Evolutionary conservation across 2,888 invertebrate genomes (phyloP), one percentile per base, ranked within the genome.

Genomic region (Trisateles emortualis): DNA sequence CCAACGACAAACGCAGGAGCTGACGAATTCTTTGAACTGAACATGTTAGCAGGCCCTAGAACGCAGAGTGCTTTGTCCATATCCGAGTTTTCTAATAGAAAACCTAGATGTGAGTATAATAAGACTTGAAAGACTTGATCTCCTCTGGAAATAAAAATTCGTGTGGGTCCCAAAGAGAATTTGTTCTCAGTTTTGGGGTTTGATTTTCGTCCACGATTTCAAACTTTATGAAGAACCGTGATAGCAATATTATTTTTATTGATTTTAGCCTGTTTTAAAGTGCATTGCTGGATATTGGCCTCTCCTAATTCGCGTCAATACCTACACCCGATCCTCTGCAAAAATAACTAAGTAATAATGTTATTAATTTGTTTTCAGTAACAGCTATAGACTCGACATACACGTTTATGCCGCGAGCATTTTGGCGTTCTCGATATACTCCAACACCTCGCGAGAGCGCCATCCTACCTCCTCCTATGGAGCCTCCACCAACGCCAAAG

Each of bases 21-120:
- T 0, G 90, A 92, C 0, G 88, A 92, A 5, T 92, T 92, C 73
- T 87, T 91, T 33, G 84, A 88, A 1, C 65, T 92, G 1, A 90
- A 90, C 45, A 90, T 92, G 92, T 46, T 90, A 48, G 68, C 81
- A 0, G 87, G 88, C 0, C 86, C 88, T 0, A 77, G 83, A 30
- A 78, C 86, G 0, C 76, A 76, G 24, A 92, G 90, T 43, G 88
- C 90, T 1, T 42, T 83, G 3, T 74, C 79, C 22, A 79, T 90
- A 22, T 59, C 81, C 0, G 88, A 88, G 19, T 74, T 68, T 35
- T 66, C 79, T 22, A 81, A 78, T 16, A 78, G 77, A 54, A 89
- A 86, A 54, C 82, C 86, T 2, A 87, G 59, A 72, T 22, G 89
- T 88, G 60, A 72, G 77, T 72, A 26, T 14, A 5, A 5, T 9